These are phyloP conservation scores for Fulmarus glacialis DNA, from an alignment of 2,113 vertebrate species.

Conservation along the genomic window DNA sequence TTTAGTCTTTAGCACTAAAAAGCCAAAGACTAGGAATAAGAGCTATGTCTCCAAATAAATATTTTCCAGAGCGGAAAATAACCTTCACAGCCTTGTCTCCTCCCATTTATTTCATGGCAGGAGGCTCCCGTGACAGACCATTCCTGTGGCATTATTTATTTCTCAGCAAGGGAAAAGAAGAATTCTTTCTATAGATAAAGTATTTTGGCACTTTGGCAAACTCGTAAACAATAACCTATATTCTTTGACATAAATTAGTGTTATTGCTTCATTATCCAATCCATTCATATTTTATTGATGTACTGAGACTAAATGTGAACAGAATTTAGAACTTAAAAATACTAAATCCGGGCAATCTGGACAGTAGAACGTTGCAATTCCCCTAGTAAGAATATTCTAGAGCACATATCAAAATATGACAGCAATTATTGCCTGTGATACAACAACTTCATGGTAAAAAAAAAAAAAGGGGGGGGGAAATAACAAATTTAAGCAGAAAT, in stretches of 20 bases:
- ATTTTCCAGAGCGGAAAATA: background rate
- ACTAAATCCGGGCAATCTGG: constrained; percentile 53
- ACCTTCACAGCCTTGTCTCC: background rate
- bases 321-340: constrained; percentile 46
- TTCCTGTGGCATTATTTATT: background rate
- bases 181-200: constrained; percentile 5
- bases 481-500: background rate
- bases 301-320: constrained; percentile 62
- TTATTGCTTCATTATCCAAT: constrained; percentile 67
- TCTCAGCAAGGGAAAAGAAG: background rate
- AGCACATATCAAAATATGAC: constrained; percentile 33
- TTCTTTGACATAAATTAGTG: constrained; percentile 56
- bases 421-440: constrained; percentile 39
- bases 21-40: background rate
- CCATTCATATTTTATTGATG: constrained; percentile 67
- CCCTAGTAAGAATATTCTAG: constrained; percentile 38
- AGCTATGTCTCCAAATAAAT: background rate
- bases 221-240: constrained; percentile 53
- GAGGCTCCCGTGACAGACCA: background rate
- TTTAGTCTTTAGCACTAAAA: background rate
- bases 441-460: background rate
- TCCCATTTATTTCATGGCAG: background rate
- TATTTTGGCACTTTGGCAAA: constrained; percentile 16
- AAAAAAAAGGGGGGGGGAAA: background rate
- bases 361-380: constrained; percentile 50